Base-by-base conservation (phyloP, 1,140 invertebrate species). In the Cyclina sinensis region DNA sequence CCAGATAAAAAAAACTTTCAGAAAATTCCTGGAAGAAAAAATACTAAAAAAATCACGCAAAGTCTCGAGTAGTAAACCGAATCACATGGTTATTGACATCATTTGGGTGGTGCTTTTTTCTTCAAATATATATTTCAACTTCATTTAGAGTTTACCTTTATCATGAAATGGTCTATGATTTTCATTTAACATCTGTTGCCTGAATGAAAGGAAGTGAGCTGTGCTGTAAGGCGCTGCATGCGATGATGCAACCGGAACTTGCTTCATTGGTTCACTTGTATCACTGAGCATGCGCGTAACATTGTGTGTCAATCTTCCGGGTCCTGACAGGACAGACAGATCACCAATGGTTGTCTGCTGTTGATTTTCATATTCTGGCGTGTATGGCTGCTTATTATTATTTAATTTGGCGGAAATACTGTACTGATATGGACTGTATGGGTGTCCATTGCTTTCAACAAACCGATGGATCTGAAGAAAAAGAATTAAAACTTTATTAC, bases 251-350 rank as follows among this genome's bases (percentile, higher is more conserved):
- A 18, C 43, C 0, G 24, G 24, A 39, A 21, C 0, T 30, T 57
- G 1, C 11, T 24, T 59, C n/a, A 35, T 43, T 24, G 30, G 12
- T 14, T 43, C n/a, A 3, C n/a, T 14, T 9, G 24, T 18, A 18
- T 43, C 39, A 32, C 11, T 32, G 83, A 86, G 65, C 70, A 86
- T 57, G 51, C 83, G 48, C 70, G 70, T 51, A 5, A 86, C 35
- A 32, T 74, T 86, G 35, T 86, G 83, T 18, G 43, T 54, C 24
- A 76, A 18, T 57, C 39, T 76, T 57, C 48, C 70, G 70, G 83
- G 57, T 76, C 39, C 83, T 27, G 83, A 51, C 24, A 86, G 46
- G 11, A 39, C 21, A 27, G 68, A 70, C 32, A 48, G 59, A n/a
- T 59, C 43, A 65, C 24, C 27, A 27, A 4, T 24, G 1, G 70